These are phyloP conservation scores for Drosophila obscura DNA, from an alignment of 1,140 invertebrate species.

Conservation along the genomic window DNA sequence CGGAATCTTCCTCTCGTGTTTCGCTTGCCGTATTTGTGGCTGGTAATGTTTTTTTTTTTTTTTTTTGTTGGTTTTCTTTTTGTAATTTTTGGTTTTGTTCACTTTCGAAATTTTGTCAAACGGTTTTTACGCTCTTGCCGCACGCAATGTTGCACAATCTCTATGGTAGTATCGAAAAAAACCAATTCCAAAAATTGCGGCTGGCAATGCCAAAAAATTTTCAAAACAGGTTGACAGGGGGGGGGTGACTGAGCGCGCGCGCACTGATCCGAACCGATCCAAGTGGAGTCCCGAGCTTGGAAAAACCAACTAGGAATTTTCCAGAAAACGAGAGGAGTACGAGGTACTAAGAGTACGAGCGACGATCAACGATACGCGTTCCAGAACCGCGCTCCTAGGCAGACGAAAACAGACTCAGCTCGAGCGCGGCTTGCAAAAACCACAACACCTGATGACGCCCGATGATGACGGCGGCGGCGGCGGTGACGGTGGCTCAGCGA, in stretches of 20 bases:
- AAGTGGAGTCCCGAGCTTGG: conserved; percentile 36
- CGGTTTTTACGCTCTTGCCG: conserved; percentile 27
- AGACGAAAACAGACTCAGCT: conserved; percentile 78
- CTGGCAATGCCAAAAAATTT: conserved; percentile 30
- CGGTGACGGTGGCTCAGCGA: conserved; percentile 17
- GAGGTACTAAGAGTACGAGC: too few species aligned
- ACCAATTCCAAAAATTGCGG: conserved; percentile 38
- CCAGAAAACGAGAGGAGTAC: conserved; percentile 27
- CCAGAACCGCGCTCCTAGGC: conserved; percentile 78
- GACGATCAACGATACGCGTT: conserved; percentile 57
- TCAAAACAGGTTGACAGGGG: conserved; percentile 37
- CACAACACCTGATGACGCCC: conserved; percentile 73
- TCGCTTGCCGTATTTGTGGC: conserved; percentile 7
- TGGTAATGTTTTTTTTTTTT: conserved; percentile 11
- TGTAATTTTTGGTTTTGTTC: conserved; percentile 1
- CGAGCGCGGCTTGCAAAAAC: conserved; percentile 73
- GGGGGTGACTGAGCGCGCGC: background rate
- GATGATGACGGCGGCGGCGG: too few species aligned
- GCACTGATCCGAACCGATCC: conserved; percentile 33
- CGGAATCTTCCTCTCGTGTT: conserved; percentile 32
- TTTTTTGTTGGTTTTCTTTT: background rate
- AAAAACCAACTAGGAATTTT: conserved; percentile 23
- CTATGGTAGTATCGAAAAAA: conserved; percentile 11
- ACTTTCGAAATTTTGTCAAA: conserved; percentile 50
- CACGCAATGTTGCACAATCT: conserved; percentile 52